These are phyloP conservation scores for Chlorospingus semifuscus DNA, from an alignment of 2,797 vertebrate species.

Conservation along the genomic window DNA sequence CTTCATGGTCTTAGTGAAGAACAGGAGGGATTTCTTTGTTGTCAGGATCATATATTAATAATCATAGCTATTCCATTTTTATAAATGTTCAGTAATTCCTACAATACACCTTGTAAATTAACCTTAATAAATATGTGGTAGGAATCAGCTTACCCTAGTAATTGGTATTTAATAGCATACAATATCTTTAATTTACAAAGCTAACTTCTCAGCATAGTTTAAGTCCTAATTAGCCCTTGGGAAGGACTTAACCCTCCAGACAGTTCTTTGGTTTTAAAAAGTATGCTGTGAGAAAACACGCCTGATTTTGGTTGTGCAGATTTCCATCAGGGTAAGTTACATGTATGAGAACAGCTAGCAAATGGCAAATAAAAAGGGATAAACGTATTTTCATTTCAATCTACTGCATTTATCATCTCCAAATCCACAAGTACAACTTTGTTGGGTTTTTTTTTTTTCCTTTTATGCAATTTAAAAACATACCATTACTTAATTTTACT, in stretches of 20 bases:
- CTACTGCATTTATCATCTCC: neutral
- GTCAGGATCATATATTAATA: constrained; percentile 54
- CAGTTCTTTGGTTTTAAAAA: neutral
- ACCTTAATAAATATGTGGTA: constrained; percentile 64
- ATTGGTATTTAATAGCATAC: constrained; percentile 15
- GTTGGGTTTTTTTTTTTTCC: neutral
- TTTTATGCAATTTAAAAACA: neutral
- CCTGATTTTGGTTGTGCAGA: neutral
- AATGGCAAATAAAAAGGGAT: neutral
- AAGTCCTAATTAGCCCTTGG: constrained; percentile 25
- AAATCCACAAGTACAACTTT: neutral
- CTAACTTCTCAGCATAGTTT: constrained; percentile 6
- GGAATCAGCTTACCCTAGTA: constrained; percentile 23
- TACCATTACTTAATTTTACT: constrained; percentile 6
- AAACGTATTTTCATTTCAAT: neutral
- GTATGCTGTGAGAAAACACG: neutral
- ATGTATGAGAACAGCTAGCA: neutral
- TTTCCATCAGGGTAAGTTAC: neutral
- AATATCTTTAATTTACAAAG: neutral
- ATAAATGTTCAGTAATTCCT: constrained; percentile 9
- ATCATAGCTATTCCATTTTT: constrained; percentile 42
- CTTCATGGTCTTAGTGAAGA: constrained; percentile 33
- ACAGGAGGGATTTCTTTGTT: constrained; percentile 1
- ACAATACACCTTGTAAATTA: constrained; percentile 48
- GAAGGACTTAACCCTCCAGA: neutral